Evolutionary conservation across 2,888 invertebrate genomes (phyloP), one percentile per base, ranked within the genome.

Genomic region (Himalopsyche japonica): DNA sequence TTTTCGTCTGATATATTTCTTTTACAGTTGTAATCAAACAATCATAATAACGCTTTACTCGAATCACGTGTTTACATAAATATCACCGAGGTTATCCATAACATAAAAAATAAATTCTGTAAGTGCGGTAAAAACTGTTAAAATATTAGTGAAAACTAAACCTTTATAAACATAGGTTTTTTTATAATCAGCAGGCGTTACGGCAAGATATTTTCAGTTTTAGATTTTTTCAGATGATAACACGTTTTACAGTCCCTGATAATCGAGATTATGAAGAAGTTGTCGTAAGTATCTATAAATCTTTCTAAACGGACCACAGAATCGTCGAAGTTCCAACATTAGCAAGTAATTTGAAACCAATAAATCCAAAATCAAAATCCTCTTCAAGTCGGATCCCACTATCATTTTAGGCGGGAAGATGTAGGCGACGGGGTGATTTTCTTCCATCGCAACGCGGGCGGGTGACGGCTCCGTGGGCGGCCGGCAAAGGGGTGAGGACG

Each of bases 381-480:
- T 85, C 82, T 82, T 82, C 57, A 80, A 85, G 80, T 85, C 57
- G 57, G 80, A 82, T 82, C 85, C 85, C 57, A 57, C 57, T 57
- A 57, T 77, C 43, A 82, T 80, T 32, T 27, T 49, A 57, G 49
- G 48, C 70, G 30, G 76, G 70, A 47, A 78, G 78, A 43, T 78
- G 78, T 78, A 43, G 78, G 47, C 43, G 77, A n/a, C 77, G n/a
- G 77, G 57, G 57, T 57, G 57, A 57, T 57, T 57, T 57, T 78
- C 78, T 78, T 43, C 78, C 37, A 78, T 89, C 88, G 88, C 86
- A 88, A 88, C 88, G 24, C 24, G 88, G 78, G 57, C 70, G 79
- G 87, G 87, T 86, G 84, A 86, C 47, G 87, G 86, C 76, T 81
- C 30, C 78, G 82, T 77, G 79, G 83, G 81, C 37, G 82, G 80